Percentiles rank a stretch among this genome's conserved stretches.
These are phyloP conservation scores for Patella caerulea DNA, from an alignment of 2,888 invertebrate species.

Conservation along the genomic window DNA sequence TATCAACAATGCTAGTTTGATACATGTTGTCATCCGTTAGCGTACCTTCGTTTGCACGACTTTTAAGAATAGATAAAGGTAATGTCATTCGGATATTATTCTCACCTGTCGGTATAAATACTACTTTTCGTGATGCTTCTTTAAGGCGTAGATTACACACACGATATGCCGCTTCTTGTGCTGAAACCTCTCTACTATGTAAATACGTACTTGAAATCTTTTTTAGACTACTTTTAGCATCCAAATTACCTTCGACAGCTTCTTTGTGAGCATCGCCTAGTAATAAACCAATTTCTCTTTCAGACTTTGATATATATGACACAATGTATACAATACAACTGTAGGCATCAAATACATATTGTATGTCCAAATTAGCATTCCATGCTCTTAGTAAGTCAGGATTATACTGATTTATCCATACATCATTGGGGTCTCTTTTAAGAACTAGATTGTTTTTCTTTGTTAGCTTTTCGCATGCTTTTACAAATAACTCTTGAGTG, in stretches of 20 bases:
- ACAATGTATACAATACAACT: slow-evolving; percentile 39
- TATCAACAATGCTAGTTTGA: slow-evolving; percentile 13
- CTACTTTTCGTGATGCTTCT: slow-evolving; percentile 27
- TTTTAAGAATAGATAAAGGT: neutral
- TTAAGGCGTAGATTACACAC: slow-evolving; percentile 29
- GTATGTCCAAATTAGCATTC: slow-evolving; percentile 17
- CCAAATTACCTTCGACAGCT: slow-evolving; percentile 24
- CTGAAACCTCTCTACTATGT: slow-evolving; percentile 33
- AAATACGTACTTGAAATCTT: slow-evolving; percentile 26
- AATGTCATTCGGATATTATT: slow-evolving; percentile 6
- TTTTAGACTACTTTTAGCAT: slow-evolving; percentile 28
- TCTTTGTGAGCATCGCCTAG: slow-evolving; percentile 29
- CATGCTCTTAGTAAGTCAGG: neutral
- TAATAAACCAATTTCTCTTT: slow-evolving; percentile 30
- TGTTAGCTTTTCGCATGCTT: neutral
- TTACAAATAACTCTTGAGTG: neutral
- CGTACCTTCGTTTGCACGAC: neutral
- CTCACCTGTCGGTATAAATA: slow-evolving; percentile 30
- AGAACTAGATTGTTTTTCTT: neutral
- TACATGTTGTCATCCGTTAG: slow-evolving; percentile 11
- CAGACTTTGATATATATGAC: slow-evolving; percentile 44
- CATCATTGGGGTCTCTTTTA: slow-evolving; percentile 13
- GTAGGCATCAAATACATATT: slow-evolving; percentile 27
- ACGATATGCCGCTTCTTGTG: slow-evolving; percentile 33
- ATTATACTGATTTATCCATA: slow-evolving; percentile 26